A percentile compares a stretch with the other conserved stretches of the same genome.
These are phyloP conservation scores for Malthinus flaveolus DNA, from an alignment of 2,888 invertebrate species.

Conservation along the genomic window DNA sequence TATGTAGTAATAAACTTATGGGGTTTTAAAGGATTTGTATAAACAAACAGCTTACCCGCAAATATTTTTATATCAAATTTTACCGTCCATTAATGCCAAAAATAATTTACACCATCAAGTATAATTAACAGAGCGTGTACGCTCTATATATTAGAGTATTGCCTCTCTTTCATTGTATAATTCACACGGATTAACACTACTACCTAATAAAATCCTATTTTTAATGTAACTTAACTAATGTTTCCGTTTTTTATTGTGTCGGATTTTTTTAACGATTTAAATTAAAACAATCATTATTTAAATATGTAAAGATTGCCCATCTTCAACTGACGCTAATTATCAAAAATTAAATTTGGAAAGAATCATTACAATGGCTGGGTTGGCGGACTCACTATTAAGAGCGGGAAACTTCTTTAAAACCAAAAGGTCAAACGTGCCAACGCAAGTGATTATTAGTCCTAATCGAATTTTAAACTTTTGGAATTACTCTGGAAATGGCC, in stretches of 20 bases:
- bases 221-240: conserved; percentile 27
- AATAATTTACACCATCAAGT: conserved; percentile 26
- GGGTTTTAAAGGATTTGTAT: conserved; percentile 12
- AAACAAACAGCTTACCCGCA: conserved; percentile 20
- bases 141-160: conserved; percentile 24
- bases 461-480: too few species aligned
- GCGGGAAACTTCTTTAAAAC: too few species aligned
- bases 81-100: conserved; percentile 29
- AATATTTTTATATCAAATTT: conserved; percentile 24
- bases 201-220: conserved; percentile 26
- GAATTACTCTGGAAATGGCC: too few species aligned
- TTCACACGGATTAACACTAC: conserved; percentile 28
- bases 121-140: conserved; percentile 28
- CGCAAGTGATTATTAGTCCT: too few species aligned
- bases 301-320: too few species aligned
- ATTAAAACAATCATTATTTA: too few species aligned
- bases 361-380: too few species aligned
- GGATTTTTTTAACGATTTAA: too few species aligned
- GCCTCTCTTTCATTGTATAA: conserved; percentile 26
- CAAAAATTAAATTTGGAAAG: too few species aligned
- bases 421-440: too few species aligned
- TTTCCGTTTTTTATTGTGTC: conserved; percentile 26
- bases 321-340: too few species aligned
- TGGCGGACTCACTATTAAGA: too few species aligned
- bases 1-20: conserved; percentile 3